Evolutionary conservation across 2,797 vertebrate species (phyloP).

Genomic region (Pangasius sanitwongsei): DNA sequence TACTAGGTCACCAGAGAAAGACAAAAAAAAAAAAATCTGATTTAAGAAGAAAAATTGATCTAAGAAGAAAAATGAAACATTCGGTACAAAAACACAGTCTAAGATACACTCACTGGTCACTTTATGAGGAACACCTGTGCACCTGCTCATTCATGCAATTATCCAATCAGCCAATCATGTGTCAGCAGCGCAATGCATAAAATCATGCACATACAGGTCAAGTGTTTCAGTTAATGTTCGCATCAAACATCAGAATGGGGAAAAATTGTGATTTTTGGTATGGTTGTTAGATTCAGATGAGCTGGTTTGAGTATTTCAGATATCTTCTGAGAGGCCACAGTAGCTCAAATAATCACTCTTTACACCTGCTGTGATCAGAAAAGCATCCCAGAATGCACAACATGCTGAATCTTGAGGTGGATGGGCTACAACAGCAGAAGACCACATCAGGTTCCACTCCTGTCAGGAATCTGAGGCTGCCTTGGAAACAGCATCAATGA

Average conservation of each 20-base stretch:
- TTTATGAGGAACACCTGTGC: too few relatives aligned
- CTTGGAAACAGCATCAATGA: background rate
- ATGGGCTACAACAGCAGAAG: background rate
- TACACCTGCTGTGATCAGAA: background rate
- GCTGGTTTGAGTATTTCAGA: background rate
- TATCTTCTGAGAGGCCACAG: background rate
- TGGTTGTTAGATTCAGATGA: background rate
- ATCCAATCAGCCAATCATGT: too few relatives aligned
- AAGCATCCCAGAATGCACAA: background rate
- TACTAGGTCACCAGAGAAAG: background rate
- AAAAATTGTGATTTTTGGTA: background rate
- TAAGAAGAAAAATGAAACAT: background rate
- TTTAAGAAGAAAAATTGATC: background rate
- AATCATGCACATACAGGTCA: background rate
- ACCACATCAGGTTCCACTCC: background rate
- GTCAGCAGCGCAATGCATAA: background rate
- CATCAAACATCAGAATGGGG: background rate
- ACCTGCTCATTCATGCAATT: too few relatives aligned
- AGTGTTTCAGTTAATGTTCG: too few relatives aligned
- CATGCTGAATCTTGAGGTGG: background rate
- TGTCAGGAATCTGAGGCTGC: background rate
- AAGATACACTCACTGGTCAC: background rate
- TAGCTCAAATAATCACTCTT: background rate
- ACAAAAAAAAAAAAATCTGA: too few relatives aligned
- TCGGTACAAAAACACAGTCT: too few relatives aligned